Conservation (phyloP, 2,797 vertebrate species). For the Psittacula derbiana region DNA sequence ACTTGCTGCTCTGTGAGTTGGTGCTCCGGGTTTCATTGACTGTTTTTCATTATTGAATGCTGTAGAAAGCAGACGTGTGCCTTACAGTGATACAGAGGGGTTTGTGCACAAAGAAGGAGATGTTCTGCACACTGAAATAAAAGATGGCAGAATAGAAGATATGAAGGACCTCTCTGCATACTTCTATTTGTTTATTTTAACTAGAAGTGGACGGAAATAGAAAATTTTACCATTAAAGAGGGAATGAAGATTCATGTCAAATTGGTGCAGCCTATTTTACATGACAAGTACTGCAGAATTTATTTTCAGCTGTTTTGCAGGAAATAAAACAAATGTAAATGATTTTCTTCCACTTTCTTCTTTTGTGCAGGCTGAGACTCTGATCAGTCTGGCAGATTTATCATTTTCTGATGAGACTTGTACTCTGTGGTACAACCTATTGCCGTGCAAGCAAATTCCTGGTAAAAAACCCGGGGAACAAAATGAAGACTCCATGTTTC, state of each 20-base stretch:
- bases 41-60: not conserved
- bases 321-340: not conserved
- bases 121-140: not conserved
- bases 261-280: not conserved
- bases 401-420: conserved; percentile 68
- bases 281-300: not conserved
- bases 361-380: conserved; percentile 76
- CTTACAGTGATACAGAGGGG: not conserved
- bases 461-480: conserved; percentile 53
- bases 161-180: not conserved
- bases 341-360: not conserved
- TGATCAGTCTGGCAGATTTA: conserved; percentile 79
- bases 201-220: not conserved
- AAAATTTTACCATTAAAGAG: not conserved
- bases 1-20: not conserved
- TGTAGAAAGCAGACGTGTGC: not conserved
- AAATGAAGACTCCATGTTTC: conserved; percentile 50
- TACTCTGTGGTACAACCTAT: conserved; percentile 81
- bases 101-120: not conserved
- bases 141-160: not conserved
- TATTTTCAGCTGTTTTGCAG: not conserved
- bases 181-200: not conserved
- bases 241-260: not conserved
- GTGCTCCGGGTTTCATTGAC: not conserved
- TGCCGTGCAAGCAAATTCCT: conserved; percentile 70